phyloP scores from a whole-genome alignment of 1,140 invertebrate genomes.

The Chrysopa pallens region DNA sequence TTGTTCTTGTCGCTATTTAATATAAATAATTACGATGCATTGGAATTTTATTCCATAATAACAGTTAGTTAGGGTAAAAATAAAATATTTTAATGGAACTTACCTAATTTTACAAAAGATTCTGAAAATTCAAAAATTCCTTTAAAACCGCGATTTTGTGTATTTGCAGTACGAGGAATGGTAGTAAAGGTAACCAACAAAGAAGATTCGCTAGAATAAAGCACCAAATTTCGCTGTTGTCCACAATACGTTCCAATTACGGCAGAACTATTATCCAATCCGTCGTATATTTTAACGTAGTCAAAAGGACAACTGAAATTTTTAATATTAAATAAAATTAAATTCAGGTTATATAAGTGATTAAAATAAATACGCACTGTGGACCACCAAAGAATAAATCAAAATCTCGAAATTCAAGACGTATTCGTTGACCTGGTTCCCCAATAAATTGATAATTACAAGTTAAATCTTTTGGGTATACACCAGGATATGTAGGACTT shows the following conservation, averaged over 20 bases:
- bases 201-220: constrained; percentile 81
- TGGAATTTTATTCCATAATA: too few relatives aligned
- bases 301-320: constrained; percentile 88
- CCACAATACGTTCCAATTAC: constrained; percentile 96
- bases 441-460: constrained; percentile 92
- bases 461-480: constrained; percentile 89
- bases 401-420: constrained; percentile 94
- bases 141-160: constrained; percentile 88
- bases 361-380: constrained; percentile 61
- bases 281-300: constrained; percentile 92
- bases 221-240: constrained; percentile 84
- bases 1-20: too few relatives aligned
- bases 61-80: too few relatives aligned
- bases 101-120: constrained; percentile 89
- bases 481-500: constrained; percentile 96
- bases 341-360: neutral
- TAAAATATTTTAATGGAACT: constrained; percentile 12
- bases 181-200: constrained; percentile 82
- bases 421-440: constrained; percentile 73
- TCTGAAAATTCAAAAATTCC: constrained; percentile 93
- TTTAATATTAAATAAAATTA: constrained; percentile 3
- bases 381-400: constrained; percentile 96
- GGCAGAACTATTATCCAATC: constrained; percentile 61
- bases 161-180: constrained; percentile 70
- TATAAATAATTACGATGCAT: too few relatives aligned